These are phyloP conservation scores for Acleris sparsana DNA, from an alignment of 2,888 invertebrate genomes.

Conservation along the genomic window DNA sequence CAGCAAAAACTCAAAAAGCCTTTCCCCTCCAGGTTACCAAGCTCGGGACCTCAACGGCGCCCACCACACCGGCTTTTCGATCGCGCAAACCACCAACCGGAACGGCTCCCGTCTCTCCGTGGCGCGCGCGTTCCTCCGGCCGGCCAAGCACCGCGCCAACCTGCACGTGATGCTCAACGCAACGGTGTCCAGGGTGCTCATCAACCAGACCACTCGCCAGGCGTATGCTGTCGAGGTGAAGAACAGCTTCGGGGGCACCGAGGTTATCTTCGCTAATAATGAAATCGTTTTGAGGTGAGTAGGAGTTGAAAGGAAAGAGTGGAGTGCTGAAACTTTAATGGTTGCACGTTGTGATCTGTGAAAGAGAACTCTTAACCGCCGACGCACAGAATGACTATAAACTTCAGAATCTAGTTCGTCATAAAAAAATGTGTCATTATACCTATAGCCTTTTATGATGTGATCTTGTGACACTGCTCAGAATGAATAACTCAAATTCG, in stretches of 20 bases:
- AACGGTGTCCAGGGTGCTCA: constrained; percentile 89
- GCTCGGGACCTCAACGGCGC: constrained; percentile 92
- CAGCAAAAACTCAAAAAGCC: too few relatives aligned
- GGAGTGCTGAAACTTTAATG: too few relatives aligned
- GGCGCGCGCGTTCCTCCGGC: constrained; percentile 92
- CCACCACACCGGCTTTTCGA: constrained; percentile 91
- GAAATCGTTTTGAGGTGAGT: constrained; percentile 86
- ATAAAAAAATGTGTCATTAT: too few relatives aligned
- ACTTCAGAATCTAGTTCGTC: too few relatives aligned
- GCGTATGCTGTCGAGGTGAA: constrained; percentile 90
- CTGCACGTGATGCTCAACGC: constrained; percentile 93
- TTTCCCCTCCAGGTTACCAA: constrained; percentile 83
- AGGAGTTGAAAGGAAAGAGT: neutral
- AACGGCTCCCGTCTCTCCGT: constrained; percentile 93
- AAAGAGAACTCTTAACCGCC: too few relatives aligned
- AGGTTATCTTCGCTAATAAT: constrained; percentile 85
- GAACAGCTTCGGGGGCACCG: constrained; percentile 81
- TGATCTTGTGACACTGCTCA: too few relatives aligned
- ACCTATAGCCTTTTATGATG: too few relatives aligned
- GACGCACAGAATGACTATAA: too few relatives aligned
- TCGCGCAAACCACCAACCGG: constrained; percentile 93
- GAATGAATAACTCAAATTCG: too few relatives aligned
- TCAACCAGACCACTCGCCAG: constrained; percentile 88
- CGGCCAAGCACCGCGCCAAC: constrained; percentile 89
- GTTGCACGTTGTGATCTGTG: too few relatives aligned